These are phyloP conservation scores for Papilio gigon DNA, from an alignment of 2,888 invertebrate genomes.

Conservation along the genomic window DNA sequence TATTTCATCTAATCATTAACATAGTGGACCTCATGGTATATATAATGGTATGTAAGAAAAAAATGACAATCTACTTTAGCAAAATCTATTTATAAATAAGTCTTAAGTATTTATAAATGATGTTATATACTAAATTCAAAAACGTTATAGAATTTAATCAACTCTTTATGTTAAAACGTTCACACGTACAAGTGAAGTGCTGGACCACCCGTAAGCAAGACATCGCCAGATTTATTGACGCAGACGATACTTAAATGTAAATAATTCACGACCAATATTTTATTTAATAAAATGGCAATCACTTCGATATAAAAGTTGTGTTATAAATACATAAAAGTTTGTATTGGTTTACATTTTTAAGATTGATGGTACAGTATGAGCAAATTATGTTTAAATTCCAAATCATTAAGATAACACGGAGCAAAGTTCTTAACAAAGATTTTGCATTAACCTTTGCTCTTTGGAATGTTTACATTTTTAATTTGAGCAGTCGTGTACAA, in stretches of 20 bases:
- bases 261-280: background rate
- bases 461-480: conserved; percentile 1
- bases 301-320: background rate
- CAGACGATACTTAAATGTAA: background rate
- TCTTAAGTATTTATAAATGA: too few species aligned
- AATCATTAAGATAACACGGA: background rate
- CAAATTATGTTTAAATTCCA: background rate
- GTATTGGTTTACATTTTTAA: background rate
- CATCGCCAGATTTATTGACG: background rate
- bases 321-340: background rate
- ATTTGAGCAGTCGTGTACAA: background rate
- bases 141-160: too few species aligned
- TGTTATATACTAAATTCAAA: too few species aligned
- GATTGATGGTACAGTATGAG: background rate
- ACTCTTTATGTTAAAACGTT: background rate
- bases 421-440: conserved; percentile 10
- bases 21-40: too few species aligned
- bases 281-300: background rate
- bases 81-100: too few species aligned
- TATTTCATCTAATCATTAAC: too few species aligned
- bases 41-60: too few species aligned
- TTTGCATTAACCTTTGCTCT: conserved; percentile 17
- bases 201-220: conserved; percentile 5
- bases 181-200: background rate
- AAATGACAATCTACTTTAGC: too few species aligned